Percentiles rank a stretch among this genome's conserved stretches.
Evolutionary conservation across 2,797 vertebrate genomes (phyloP).

Genomic region (Decapterus maruadsi): DNA sequence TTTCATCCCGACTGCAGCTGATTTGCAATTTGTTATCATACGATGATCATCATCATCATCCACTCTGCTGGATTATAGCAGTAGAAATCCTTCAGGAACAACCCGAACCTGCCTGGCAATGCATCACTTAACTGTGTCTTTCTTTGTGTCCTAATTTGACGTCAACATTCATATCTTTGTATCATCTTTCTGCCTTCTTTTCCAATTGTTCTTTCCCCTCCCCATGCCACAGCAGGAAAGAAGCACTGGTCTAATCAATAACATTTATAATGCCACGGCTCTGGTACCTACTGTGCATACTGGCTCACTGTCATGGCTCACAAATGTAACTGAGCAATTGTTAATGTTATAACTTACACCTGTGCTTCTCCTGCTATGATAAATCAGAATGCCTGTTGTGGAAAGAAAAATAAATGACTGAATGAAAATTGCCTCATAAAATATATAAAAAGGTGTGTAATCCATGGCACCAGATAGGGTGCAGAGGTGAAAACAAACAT

Average conservation of each 20-base stretch:
- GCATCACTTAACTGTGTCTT: neutral
- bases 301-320: constrained; percentile 26
- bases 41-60: constrained; percentile 10
- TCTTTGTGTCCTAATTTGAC: constrained; percentile 8
- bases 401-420: constrained; percentile 17
- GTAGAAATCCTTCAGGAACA: neutral
- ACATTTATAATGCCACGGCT: constrained; percentile 8
- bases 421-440: constrained; percentile 33
- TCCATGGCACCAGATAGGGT: constrained; percentile 10
- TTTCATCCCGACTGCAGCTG: constrained; percentile 13
- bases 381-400: constrained; percentile 32
- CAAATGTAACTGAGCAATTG: constrained; percentile 39
- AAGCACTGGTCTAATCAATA: constrained; percentile 45
- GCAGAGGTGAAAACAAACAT: constrained; percentile 32
- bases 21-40: constrained; percentile 29
- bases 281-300: neutral
- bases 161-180: constrained; percentile 1
- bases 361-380: constrained; percentile 24
- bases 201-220: neutral
- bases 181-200: neutral
- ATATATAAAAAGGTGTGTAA: constrained; percentile 30
- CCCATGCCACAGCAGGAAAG: neutral
- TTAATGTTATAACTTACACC: constrained; percentile 49
- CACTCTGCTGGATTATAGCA: neutral
- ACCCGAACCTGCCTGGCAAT: too few relatives aligned